A percentile compares a stretch with the other conserved stretches of the same genome.
These are phyloP conservation scores for Iguana delicatissima DNA, from an alignment of 2,797 vertebrate genomes.

Conservation along the genomic window DNA sequence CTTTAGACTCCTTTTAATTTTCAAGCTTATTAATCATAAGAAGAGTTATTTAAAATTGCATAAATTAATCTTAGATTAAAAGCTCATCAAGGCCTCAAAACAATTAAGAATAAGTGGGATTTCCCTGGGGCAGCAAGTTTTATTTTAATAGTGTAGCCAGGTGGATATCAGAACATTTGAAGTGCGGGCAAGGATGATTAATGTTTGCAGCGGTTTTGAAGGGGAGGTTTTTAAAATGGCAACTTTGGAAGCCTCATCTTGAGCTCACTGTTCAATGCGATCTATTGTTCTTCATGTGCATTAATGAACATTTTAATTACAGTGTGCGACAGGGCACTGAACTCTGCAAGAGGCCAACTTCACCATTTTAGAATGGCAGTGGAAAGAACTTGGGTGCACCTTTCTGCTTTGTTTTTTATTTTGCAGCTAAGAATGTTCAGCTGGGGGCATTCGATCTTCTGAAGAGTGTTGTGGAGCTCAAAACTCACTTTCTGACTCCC, in stretches of 20 bases:
- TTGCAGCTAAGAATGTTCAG: background rate
- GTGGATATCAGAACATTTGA: conserved; percentile 95
- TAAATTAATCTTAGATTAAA: conserved; percentile 99
- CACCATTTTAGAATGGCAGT: conserved; percentile 45
- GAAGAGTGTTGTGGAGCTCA: background rate
- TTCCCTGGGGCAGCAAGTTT: conserved; percentile 95
- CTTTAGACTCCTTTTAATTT: conserved; percentile 99
- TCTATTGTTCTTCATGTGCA: conserved; percentile 83
- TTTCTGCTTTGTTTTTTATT: conserved; percentile 17
- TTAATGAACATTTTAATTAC: conserved; percentile 85
- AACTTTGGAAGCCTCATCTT: conserved; percentile 88
- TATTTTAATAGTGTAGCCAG: conserved; percentile 95
- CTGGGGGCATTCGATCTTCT: background rate
- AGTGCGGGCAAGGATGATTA: conserved; percentile 94
- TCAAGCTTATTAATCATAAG: conserved; percentile 99
- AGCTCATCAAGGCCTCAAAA: conserved; percentile 97
- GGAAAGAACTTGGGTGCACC: conserved; percentile 37
- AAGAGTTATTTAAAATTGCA: conserved; percentile 99
- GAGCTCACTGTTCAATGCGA: conserved; percentile 88
- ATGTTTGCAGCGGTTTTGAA: conserved; percentile 94
- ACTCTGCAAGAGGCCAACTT: conserved; percentile 76
- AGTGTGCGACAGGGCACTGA: conserved; percentile 59
- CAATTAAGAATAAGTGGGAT: conserved; percentile 99
- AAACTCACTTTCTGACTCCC: background rate
- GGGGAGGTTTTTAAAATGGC: conserved; percentile 88